A percentile compares a stretch with the other conserved stretches of the same genome.
These are phyloP conservation scores for Ailuropoda melanoleuca DNA, from an alignment of 2,113 vertebrate species.

Conservation along the genomic window DNA sequence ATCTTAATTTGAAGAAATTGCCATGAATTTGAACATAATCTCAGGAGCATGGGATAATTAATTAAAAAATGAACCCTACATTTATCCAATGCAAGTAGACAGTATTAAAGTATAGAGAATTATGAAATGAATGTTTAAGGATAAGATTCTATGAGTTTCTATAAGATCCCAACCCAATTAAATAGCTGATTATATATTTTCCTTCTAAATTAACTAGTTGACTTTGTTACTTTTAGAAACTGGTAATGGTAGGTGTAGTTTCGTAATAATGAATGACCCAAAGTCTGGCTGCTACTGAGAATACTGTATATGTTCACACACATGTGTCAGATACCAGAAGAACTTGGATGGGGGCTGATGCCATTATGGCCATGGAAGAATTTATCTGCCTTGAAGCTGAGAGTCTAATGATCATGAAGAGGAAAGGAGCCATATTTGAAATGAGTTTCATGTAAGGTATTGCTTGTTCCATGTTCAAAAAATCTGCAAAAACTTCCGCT, in stretches of 20 bases:
- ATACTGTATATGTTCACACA: background rate
- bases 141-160: background rate
- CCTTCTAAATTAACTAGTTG: background rate
- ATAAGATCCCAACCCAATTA: background rate
- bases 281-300: background rate
- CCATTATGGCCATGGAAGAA: background rate
- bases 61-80: background rate
- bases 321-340: background rate
- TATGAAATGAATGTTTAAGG: background rate
- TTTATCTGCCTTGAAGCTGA: background rate
- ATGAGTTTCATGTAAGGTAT: background rate
- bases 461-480: background rate
- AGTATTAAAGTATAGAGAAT: background rate
- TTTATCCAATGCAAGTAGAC: background rate
- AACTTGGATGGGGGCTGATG: background rate
- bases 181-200: background rate
- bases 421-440: background rate
- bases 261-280: background rate
- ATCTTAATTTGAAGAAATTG: background rate
- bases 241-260: background rate
- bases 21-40: conserved; percentile 10
- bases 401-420: background rate
- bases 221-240: background rate
- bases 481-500: background rate
- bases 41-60: background rate